Conservation (phyloP, 2,113 vertebrate genomes). For the Xenus cinereus region DNA sequence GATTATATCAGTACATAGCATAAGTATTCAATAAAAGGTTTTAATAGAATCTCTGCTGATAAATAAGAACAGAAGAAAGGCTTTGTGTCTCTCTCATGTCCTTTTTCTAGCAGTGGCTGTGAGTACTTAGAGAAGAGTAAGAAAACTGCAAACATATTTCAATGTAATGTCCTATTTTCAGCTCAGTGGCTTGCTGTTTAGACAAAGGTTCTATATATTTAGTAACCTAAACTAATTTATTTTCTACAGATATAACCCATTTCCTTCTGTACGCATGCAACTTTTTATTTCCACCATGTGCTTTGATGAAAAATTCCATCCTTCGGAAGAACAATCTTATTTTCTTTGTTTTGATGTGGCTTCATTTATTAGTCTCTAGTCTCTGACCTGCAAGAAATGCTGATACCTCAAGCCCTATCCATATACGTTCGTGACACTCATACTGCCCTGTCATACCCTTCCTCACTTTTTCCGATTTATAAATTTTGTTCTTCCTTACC, state of each 20-base stretch:
- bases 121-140: not conserved
- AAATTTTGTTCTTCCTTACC: not conserved
- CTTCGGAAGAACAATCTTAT: not conserved
- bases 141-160: not conserved
- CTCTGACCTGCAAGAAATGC: not conserved
- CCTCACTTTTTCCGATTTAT: not conserved
- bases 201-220: not conserved
- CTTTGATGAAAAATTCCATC: not conserved
- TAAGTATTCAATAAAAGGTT: not conserved
- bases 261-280: not conserved
- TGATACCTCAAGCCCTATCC: not conserved
- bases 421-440: accelerated
- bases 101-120: not conserved
- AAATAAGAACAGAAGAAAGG: not conserved
- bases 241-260: not conserved
- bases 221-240: not conserved
- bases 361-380: not conserved
- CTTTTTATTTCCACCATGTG: not conserved
- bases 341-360: not conserved
- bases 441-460: not conserved
- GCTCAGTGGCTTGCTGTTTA: not conserved
- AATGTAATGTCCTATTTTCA: not conserved
- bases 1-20: not conserved
- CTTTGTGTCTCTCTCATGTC: not conserved
- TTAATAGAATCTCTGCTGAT: not conserved